These are phyloP conservation scores for Prostheceraeus crozeri DNA, from an alignment of 2,888 invertebrate genomes.

Conservation along the genomic window DNA sequence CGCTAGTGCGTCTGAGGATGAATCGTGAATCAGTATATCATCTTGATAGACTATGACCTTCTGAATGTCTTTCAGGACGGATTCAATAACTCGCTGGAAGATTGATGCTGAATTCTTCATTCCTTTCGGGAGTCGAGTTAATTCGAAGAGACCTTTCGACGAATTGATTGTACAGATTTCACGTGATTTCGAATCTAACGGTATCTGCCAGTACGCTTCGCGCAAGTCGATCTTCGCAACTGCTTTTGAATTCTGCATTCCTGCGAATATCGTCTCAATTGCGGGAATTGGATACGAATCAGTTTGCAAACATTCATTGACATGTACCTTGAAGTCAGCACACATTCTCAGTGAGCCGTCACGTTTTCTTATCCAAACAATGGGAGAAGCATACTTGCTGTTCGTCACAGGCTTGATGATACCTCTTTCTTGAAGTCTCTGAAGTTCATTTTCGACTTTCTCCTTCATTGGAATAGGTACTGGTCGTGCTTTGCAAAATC, in stretches of 20 bases:
- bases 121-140: conserved; percentile 32
- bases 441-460: neutral
- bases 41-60: conserved; percentile 34
- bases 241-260: conserved; percentile 6
- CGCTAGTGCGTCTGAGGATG: conserved; percentile 28
- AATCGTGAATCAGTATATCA: conserved; percentile 21
- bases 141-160: conserved; percentile 25
- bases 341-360: conserved; percentile 1
- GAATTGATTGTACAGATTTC: conserved; percentile 30
- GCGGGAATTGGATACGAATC: conserved; percentile 19
- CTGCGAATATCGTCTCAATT: conserved; percentile 28
- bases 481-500: conserved; percentile 13
- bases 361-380: conserved; percentile 16
- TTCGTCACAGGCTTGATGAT: too few species aligned
- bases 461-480: conserved; percentile 17
- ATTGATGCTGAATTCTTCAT: conserved; percentile 30
- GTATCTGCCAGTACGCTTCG: conserved; percentile 30
- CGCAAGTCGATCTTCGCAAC: conserved; percentile 23
- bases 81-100: conserved; percentile 32
- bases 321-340: conserved; percentile 25
- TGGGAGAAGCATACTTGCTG: conserved; percentile 15
- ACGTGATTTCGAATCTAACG: conserved; percentile 27
- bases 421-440: too few species aligned
- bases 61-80: conserved; percentile 11
- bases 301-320: conserved; percentile 7